These are phyloP conservation scores for Xyrichtys novacula DNA, from an alignment of 2,797 vertebrate genomes.

Conservation along the genomic window DNA sequence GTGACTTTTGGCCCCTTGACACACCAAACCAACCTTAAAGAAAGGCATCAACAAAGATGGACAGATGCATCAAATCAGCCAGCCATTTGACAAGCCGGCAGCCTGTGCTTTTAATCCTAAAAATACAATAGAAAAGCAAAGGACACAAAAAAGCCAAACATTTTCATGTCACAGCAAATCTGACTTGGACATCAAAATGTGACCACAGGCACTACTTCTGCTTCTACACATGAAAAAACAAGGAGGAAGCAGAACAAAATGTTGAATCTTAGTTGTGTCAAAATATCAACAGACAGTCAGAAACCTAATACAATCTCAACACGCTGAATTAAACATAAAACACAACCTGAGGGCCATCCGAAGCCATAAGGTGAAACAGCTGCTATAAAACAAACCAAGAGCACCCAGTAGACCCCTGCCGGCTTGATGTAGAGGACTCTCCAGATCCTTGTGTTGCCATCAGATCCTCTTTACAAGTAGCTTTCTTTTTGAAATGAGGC, in stretches of 20 bases:
- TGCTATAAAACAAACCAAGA: background rate
- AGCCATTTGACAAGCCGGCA: background rate
- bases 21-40: slow-evolving; percentile 5
- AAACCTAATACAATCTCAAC: background rate
- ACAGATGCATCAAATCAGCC: slow-evolving; percentile 9
- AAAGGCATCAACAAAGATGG: slow-evolving; percentile 1
- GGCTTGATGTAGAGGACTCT: background rate
- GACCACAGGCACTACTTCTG: background rate
- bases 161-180: slow-evolving; percentile 6
- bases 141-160: background rate
- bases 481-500: background rate
- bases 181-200: background rate
- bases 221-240: background rate
- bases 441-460: background rate
- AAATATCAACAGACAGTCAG: background rate
- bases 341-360: background rate
- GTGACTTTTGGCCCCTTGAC: slow-evolving; percentile 24
- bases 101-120: background rate
- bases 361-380: background rate
- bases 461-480: background rate
- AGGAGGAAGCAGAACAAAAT: background rate
- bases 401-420: background rate
- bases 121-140: background rate
- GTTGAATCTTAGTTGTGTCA: background rate
- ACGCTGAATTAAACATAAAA: background rate